Evolutionary conservation across 2,888 invertebrate genomes (phyloP).

Genomic region (Byasa hedistus): DNA sequence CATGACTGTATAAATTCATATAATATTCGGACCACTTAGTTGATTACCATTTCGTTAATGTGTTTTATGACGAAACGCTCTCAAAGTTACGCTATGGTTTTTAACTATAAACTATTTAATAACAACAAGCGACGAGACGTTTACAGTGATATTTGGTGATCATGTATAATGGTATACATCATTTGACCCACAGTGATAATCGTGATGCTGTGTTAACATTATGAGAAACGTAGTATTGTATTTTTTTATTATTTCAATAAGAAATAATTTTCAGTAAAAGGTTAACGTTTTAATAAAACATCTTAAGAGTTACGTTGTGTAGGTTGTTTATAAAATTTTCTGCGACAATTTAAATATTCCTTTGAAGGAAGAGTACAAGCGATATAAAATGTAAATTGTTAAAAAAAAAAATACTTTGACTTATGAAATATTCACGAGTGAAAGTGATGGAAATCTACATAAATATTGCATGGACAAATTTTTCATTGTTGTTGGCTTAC

Average conservation of each 20-base stretch:
- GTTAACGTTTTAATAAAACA: not conserved
- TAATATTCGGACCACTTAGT: slow-evolving; percentile 1
- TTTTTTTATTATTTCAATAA: not conserved
- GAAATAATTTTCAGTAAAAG: not conserved
- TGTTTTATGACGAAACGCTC: not conserved
- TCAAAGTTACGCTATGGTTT: not conserved
- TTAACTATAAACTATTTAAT: not conserved
- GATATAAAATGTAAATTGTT: not conserved
- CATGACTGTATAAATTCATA: not conserved
- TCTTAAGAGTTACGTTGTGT: not conserved
- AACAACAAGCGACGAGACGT: not conserved
- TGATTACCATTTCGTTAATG: not conserved
- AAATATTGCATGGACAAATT: not conserved
- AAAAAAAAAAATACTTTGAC: not conserved
- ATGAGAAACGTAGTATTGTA: too few species aligned
- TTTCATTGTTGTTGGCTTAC: not conserved
- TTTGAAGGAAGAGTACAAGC: not conserved
- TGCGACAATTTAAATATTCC: not conserved
- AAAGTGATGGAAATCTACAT: not conserved
- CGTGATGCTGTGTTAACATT: too few species aligned
- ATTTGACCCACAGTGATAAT: too few species aligned
- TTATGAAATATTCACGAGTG: slow-evolving; percentile 1
- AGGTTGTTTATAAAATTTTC: not conserved
- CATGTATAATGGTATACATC: too few species aligned
- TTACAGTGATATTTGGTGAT: too few species aligned